Base-by-base conservation (phyloP, 2,888 invertebrate genomes). In the Xestia xanthographa region DNA sequence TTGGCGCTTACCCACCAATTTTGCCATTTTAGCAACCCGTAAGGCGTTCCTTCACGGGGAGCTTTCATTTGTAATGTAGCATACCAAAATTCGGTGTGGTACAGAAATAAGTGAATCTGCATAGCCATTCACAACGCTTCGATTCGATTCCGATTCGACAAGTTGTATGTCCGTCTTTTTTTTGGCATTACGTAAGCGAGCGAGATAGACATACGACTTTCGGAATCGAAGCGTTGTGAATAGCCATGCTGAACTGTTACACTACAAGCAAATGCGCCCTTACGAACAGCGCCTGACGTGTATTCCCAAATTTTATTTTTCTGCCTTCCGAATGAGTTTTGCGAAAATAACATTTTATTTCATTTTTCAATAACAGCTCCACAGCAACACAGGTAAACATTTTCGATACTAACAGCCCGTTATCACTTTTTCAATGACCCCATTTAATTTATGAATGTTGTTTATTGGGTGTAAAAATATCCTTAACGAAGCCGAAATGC, bases 311-410 rank as follows among this genome's bases (percentile, higher is more conserved):
- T 22, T 69, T 22, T 0, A 14, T 22, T 48, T 41, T 58, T 26
- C 11, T 9, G 0, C 12, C 5, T 53, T 67, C 26, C 12, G 2
- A 26, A 79, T 20, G 45, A 43, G 2, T 34, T 50, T 9, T 11
- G 22, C 12, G 11, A 70, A 26, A 80, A 34, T 80, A 76, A 71
- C 34, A n/a, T 43, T 58, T 43, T 58, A 26, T 63, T 58, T 29
- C 0, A 45, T 67, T 79, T 73, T 77, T 9, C 58, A 77, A 62
- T 75, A 62, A 68, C 82, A 82, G 82, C 73, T 74, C 58, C 45
- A 79, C 73, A 69, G 41, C 69, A 50, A 58, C 65, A 29, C 80
- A 80, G 83, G 83, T 83, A 83, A 80, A 20, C 12, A 62, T 45
- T 69, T 80, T 38, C 14, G 45, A 60, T 82, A 75, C 45, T 79